phyloP scores from a whole-genome alignment of 2,888 invertebrate species.

The Heteromurus nitidus region DNA sequence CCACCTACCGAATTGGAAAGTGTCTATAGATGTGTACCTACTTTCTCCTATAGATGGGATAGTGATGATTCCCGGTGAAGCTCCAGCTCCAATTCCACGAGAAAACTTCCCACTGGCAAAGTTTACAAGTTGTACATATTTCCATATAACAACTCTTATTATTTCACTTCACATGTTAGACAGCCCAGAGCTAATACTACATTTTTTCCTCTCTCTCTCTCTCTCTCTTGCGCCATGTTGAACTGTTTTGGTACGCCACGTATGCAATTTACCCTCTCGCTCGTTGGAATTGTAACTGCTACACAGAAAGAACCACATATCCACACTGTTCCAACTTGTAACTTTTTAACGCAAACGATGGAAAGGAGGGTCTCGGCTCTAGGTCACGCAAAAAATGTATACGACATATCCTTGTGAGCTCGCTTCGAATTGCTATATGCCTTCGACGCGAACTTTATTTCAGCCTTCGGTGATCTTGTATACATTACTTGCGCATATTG shows the following conservation, averaged over 20 bases:
- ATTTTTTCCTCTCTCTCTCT: slow-evolving; percentile 10
- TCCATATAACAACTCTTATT: not conserved
- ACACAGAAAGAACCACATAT: too few species aligned
- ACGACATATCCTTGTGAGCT: too few species aligned
- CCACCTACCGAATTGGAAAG: not conserved
- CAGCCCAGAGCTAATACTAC: not conserved
- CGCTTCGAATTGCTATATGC: too few species aligned
- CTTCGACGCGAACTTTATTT: not conserved
- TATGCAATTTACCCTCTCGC: slow-evolving; percentile 27
- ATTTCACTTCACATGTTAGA: not conserved
- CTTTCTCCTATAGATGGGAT: not conserved
- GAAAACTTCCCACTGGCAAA: slow-evolving; percentile 29
- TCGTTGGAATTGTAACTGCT: slow-evolving; percentile 20
- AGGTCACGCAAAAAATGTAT: too few species aligned
- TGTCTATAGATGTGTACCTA: not conserved
- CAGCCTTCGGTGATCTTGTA: not conserved
- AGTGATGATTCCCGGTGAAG: slow-evolving; percentile 6
- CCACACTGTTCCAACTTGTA: not conserved
- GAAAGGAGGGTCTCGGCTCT: too few species aligned
- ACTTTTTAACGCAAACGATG: not conserved
- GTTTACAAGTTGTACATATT: slow-evolving; percentile 11
- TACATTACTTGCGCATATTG: not conserved
- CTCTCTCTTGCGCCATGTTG: not conserved
- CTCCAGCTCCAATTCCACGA: slow-evolving; percentile 22
- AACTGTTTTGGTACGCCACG: not conserved